Conservation (phyloP, 2,888 invertebrate genomes). For the Euspilapteryx auroguttella region DNA sequence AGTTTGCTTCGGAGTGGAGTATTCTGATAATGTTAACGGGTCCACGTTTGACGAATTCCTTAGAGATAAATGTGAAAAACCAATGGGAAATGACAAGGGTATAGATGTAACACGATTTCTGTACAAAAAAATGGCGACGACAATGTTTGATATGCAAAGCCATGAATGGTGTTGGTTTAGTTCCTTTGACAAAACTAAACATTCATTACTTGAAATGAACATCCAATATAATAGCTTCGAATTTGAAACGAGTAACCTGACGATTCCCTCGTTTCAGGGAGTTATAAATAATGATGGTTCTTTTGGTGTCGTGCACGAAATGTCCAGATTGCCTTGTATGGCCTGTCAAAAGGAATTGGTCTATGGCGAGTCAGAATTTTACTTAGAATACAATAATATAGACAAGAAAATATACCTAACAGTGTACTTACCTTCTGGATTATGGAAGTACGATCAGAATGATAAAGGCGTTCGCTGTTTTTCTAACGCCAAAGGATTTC, state of each 20-base stretch:
- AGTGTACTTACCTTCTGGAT: conserved; percentile 56
- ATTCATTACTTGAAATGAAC: too few relatives aligned
- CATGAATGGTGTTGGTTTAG: conserved; percentile 36
- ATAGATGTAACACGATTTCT: conserved; percentile 23
- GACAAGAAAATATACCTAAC: conserved; percentile 39
- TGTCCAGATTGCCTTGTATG: conserved; percentile 25
- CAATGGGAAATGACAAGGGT: conserved; percentile 19
- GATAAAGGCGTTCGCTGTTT: conserved; percentile 62
- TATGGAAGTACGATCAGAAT: conserved; percentile 44
- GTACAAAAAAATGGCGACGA: conserved; percentile 28
- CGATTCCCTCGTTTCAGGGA: too few relatives aligned
- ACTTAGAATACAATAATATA: conserved; percentile 25
- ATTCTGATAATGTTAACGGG: conserved; percentile 13
- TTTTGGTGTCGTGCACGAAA: conserved; percentile 18
- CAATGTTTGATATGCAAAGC: conserved; percentile 16
- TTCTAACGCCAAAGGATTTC: conserved; percentile 59
- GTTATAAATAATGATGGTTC: conserved; percentile 29
- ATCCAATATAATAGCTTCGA: too few relatives aligned
- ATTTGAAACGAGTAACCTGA: too few relatives aligned
- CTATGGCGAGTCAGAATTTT: conserved; percentile 24
- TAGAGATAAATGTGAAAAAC: conserved; percentile 20
- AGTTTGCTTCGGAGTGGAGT: conserved; percentile 35
- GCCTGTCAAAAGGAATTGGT: conserved; percentile 32
- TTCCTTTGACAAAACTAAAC: too few relatives aligned
- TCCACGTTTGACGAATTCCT: conserved; percentile 23